Evolutionary conservation across 1,140 invertebrate genomes (phyloP).

Genomic region (Myzus persicae): DNA sequence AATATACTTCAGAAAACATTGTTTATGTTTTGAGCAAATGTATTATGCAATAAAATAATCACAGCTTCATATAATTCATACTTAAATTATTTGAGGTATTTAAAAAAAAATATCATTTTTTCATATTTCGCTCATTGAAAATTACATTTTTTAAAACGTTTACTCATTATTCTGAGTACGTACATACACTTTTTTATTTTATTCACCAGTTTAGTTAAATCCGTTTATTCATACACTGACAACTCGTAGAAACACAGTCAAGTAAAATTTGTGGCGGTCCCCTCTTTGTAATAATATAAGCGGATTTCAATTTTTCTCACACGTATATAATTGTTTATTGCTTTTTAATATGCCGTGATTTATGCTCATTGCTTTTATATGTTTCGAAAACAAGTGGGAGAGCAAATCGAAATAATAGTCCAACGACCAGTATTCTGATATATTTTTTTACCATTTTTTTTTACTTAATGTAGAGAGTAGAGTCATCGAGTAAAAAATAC

Average conservation of each 20-base stretch:
- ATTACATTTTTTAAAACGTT: background rate
- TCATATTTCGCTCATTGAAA: background rate
- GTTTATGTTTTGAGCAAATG: too few relatives aligned
- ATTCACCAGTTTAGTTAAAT: background rate
- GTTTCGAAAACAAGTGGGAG: background rate
- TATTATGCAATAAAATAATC: too few relatives aligned
- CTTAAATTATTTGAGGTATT: background rate
- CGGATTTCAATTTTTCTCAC: background rate
- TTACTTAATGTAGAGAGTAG: background rate
- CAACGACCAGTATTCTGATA: background rate
- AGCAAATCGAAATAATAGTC: background rate
- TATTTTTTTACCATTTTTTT: background rate
- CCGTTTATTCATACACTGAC: background rate
- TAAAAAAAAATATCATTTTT: background rate
- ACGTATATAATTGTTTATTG: background rate
- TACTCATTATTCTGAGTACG: background rate
- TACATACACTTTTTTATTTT: background rate
- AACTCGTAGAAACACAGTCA: accelerated
- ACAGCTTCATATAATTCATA: too few relatives aligned
- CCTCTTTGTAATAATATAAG: background rate
- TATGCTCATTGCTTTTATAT: background rate
- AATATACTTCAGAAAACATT: too few relatives aligned
- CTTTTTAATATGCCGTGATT: background rate
- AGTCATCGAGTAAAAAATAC: background rate
- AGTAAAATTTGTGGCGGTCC: background rate